Percentiles rank a stretch among this genome's conserved stretches.
phyloP scores from a whole-genome alignment of 2,113 vertebrate species.

The Myotis davidii region DNA sequence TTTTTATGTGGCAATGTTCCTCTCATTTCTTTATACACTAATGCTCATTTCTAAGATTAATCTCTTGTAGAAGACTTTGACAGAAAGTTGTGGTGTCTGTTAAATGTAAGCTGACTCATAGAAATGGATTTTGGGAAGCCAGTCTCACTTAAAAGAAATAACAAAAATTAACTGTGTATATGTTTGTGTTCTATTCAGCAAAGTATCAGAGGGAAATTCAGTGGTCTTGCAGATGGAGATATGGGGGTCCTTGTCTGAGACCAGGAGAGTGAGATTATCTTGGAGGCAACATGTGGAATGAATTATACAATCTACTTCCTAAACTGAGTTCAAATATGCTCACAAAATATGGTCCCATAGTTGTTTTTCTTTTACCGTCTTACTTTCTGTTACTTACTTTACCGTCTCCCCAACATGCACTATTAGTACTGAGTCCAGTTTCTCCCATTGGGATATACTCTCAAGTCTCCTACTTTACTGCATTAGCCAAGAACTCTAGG shows the following conservation, averaged over 20 bases:
- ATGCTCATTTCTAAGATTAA: not conserved
- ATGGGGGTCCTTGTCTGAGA: not conserved
- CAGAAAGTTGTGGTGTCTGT: not conserved
- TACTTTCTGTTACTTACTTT: not conserved
- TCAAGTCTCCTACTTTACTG: not conserved
- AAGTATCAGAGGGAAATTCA: not conserved
- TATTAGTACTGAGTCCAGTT: not conserved
- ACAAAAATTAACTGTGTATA: not conserved
- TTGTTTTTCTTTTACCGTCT: not conserved
- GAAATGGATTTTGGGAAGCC: constrained; percentile 18
- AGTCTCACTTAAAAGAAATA: not conserved
- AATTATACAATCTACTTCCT: not conserved
- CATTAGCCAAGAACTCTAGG: not conserved
- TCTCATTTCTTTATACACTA: not conserved
- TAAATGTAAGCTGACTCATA: constrained; percentile 10
- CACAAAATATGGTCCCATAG: not conserved
- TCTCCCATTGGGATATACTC: not conserved
- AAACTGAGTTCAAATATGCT: not conserved
- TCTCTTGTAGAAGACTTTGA: not conserved
- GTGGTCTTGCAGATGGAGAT: not conserved
- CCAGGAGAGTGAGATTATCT: not conserved
- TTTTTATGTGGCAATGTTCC: constrained; percentile 23
- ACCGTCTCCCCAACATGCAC: fast-evolving
- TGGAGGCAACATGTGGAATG: not conserved
- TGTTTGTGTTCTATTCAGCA: not conserved